Evolutionary conservation across 2,113 vertebrate genomes (phyloP).

Genomic region (Hemiscyllium ocellatum): DNA sequence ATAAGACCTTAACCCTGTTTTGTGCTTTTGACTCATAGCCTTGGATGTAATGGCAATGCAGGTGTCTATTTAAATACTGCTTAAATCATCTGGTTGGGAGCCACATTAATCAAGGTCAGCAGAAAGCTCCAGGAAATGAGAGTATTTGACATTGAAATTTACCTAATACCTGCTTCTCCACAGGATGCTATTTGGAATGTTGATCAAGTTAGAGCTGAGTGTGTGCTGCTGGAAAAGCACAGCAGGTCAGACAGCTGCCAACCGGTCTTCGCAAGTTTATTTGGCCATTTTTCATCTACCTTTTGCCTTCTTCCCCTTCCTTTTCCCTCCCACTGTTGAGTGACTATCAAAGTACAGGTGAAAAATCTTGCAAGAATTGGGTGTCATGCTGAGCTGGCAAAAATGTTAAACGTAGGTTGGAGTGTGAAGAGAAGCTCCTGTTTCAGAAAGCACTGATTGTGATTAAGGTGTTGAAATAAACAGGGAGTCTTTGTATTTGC

Average conservation of each 20-base stretch:
- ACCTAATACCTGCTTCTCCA: not conserved
- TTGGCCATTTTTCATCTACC: not conserved
- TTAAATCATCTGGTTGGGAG: not conserved
- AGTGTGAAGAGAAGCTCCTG: constrained; percentile 58
- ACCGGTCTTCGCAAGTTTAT: not conserved
- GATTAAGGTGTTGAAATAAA: constrained; percentile 44
- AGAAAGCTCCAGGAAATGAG: not conserved
- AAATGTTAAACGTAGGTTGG: constrained; percentile 55
- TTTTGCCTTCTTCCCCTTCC: not conserved
- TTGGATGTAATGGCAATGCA: no score
- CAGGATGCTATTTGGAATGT: not conserved
- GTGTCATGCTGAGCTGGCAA: constrained; percentile 55
- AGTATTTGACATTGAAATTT: not conserved
- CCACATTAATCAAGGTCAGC: not conserved
- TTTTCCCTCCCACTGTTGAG: constrained; percentile 39
- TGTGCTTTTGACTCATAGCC: no score
- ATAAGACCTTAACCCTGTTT: no score
- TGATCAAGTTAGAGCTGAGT: not conserved
- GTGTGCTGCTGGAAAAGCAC: no score
- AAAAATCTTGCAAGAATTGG: constrained; percentile 60
- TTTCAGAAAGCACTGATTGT: constrained; percentile 55
- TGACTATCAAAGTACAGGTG: constrained; percentile 57
- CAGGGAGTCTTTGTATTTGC: not conserved
- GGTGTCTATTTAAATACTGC: no score
- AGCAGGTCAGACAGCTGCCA: no score